These are phyloP conservation scores for Chorisops tibialis DNA, from an alignment of 2,888 invertebrate species.

Conservation along the genomic window DNA sequence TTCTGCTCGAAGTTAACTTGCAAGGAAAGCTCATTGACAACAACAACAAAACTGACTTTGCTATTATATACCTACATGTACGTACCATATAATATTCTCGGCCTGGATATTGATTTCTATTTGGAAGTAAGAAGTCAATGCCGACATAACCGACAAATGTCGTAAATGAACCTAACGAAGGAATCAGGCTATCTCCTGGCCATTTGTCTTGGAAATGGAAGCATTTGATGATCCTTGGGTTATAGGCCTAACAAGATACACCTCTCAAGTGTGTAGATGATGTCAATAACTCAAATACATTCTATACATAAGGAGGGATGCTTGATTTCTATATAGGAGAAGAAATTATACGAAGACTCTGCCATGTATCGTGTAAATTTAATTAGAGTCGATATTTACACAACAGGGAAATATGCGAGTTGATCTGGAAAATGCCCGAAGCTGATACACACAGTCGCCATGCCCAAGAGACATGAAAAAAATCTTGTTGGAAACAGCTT, in stretches of 20 bases:
- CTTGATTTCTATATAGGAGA: too few relatives aligned
- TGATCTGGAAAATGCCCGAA: background rate
- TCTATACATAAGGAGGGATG: background rate
- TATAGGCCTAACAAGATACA: background rate
- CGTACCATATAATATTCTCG: too few relatives aligned
- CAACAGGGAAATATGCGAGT: background rate
- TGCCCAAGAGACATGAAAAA: too few relatives aligned
- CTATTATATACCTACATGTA: too few relatives aligned
- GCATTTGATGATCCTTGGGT: background rate
- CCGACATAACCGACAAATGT: background rate
- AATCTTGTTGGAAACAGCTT: too few relatives aligned
- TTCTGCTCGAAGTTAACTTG: too few relatives aligned
- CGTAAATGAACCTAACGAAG: background rate
- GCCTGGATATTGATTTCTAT: background rate
- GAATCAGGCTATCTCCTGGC: background rate
- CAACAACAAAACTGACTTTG: too few relatives aligned
- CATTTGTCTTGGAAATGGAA: background rate
- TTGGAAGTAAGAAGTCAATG: background rate
- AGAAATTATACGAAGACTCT: constrained; percentile 2
- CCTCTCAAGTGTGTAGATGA: background rate
- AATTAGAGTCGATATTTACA: constrained; percentile 13
- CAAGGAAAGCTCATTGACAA: too few relatives aligned
- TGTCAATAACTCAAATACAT: background rate
- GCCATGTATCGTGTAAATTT: constrained; percentile 16
- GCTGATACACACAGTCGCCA: too few relatives aligned